phyloP scores from a whole-genome alignment of 2,113 vertebrate genomes.

The Felis catus region DNA sequence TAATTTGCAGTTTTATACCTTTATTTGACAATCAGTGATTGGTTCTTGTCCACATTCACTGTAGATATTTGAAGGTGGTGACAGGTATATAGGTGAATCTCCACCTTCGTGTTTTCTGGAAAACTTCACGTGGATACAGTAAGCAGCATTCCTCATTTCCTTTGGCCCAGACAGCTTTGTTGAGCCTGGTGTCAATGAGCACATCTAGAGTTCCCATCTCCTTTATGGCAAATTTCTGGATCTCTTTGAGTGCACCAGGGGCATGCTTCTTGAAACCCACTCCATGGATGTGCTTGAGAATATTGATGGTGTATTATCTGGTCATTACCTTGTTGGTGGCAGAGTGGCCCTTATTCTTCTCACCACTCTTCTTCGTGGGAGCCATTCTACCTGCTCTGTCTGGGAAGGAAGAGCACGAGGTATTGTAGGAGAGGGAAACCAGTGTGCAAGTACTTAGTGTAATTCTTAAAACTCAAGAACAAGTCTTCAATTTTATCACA shows the following conservation, averaged over 20 bases:
- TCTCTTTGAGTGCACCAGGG: background rate
- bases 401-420: too few species aligned
- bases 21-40: background rate
- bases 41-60: background rate
- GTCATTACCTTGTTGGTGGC: background rate
- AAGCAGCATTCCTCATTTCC: too few species aligned
- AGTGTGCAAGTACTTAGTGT: background rate
- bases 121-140: too few species aligned
- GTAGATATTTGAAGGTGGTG: background rate
- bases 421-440: too few species aligned
- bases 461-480: conserved; percentile 31
- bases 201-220: too few species aligned
- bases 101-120: background rate
- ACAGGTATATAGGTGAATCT: background rate
- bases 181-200: too few species aligned
- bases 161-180: too few species aligned
- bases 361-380: background rate
- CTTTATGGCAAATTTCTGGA: too few species aligned
- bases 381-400: background rate
- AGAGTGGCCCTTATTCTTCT: background rate
- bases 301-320: background rate
- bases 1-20: too few species aligned
- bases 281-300: background rate
- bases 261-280: background rate
- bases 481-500: background rate